These are phyloP conservation scores for Pemphigus obesinymphae DNA, from an alignment of 1,140 invertebrate species.

Conservation along the genomic window DNA sequence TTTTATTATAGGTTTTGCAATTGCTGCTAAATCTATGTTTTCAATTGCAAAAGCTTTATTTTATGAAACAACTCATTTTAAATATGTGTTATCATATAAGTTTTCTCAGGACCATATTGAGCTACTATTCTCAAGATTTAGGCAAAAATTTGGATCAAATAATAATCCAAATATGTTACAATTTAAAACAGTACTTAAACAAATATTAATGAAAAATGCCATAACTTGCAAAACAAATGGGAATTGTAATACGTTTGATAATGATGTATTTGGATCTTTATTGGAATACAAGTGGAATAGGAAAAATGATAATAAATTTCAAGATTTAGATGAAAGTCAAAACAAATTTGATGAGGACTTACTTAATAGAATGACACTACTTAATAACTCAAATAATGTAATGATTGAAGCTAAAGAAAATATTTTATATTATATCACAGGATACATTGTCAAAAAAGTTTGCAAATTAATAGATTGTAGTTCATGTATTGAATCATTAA, in stretches of 20 bases:
- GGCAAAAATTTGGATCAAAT: neutral
- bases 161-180: too few relatives aligned
- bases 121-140: neutral
- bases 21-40: neutral
- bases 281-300: neutral
- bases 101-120: neutral
- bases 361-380: neutral
- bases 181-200: too few relatives aligned
- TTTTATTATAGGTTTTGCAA: neutral
- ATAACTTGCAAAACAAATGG: neutral
- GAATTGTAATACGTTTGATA: neutral
- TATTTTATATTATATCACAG: constrained; percentile 6
- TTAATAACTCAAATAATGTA: neutral
- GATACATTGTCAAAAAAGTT: neutral
- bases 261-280: neutral
- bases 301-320: neutral
- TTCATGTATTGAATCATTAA: neutral
- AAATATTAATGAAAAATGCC: neutral
- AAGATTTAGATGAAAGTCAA: neutral
- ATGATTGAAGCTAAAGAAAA: neutral
- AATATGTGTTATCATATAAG: neutral
- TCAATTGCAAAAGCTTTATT: neutral
- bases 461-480: neutral
- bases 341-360: neutral
- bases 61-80: neutral